These are phyloP conservation scores for Oreochromis grahami DNA, from an alignment of 2,797 vertebrate genomes.

Conservation along the genomic window DNA sequence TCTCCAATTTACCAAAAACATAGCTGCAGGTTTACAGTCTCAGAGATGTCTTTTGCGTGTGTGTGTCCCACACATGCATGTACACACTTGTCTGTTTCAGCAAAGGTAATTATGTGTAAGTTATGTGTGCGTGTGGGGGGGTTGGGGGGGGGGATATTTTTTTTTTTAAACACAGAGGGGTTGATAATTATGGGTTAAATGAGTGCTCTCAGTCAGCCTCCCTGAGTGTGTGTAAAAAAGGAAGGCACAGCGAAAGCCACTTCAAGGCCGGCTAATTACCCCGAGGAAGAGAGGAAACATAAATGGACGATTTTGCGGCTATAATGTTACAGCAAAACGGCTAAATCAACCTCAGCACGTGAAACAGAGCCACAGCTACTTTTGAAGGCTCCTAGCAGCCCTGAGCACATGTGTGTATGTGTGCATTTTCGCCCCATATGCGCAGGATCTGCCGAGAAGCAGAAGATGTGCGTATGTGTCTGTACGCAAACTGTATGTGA, in stretches of 20 bases:
- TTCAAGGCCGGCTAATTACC: constrained; percentile 76
- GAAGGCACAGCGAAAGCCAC: constrained; percentile 72
- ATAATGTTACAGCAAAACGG: constrained; percentile 65
- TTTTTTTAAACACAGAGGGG: constrained; percentile 62
- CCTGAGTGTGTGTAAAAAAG: constrained; percentile 67
- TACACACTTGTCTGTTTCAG: constrained; percentile 33
- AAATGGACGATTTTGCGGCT: constrained; percentile 68
- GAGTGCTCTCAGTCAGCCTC: constrained; percentile 68
- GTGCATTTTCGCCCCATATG: not conserved
- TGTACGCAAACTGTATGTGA: not conserved
- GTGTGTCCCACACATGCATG: constrained; percentile 27
- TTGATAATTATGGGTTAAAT: constrained; percentile 77
- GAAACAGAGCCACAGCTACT: constrained; percentile 53
- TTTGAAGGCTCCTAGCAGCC: constrained; percentile 37
- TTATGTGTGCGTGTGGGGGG: constrained; percentile 28
- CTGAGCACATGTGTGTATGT: constrained; percentile 29
- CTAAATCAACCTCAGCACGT: constrained; percentile 63
- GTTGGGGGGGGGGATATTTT: not conserved
- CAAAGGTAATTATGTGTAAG: constrained; percentile 62
- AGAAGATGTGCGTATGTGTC: not conserved
- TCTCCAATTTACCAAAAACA: not conserved
- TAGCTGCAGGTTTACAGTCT: constrained; percentile 18
- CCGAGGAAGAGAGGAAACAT: constrained; percentile 73
- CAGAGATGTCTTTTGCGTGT: constrained; percentile 1
- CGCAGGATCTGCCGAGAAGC: not conserved